phyloP scores from a whole-genome alignment of 2,888 invertebrate species.

The Danaus chrysippus region DNA sequence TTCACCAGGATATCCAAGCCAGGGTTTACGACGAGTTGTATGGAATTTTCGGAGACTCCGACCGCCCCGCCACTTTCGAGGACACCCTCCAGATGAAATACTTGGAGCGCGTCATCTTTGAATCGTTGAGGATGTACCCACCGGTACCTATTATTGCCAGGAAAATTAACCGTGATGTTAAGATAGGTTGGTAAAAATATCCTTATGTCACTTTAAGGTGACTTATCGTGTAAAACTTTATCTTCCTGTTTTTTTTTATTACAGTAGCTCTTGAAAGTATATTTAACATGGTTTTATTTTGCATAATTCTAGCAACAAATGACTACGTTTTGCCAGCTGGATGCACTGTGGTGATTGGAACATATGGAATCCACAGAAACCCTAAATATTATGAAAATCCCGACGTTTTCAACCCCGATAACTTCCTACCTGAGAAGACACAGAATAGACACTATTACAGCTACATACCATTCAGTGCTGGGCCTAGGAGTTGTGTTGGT shows the following conservation, averaged over 20 bases:
- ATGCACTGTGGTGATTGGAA: slow-evolving; percentile 82
- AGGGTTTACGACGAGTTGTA: slow-evolving; percentile 86
- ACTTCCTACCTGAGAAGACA: slow-evolving; percentile 87
- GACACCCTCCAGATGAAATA: slow-evolving; percentile 91
- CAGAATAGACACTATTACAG: slow-evolving; percentile 88
- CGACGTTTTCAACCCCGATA: slow-evolving; percentile 86
- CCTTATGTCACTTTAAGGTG: not conserved
- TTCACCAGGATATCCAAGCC: slow-evolving; percentile 88
- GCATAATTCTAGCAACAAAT: slow-evolving; percentile 73
- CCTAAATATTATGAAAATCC: slow-evolving; percentile 84
- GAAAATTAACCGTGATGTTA: slow-evolving; percentile 83
- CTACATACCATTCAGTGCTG: slow-evolving; percentile 89
- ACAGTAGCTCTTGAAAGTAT: not conserved
- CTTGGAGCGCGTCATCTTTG: slow-evolving; percentile 87
- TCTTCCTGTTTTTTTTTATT: not conserved
- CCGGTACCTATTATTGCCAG: slow-evolving; percentile 89
- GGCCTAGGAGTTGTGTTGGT: slow-evolving; percentile 89
- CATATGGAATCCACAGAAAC: slow-evolving; percentile 83
- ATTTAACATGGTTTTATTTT: slow-evolving; percentile 1
- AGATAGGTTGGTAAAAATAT: slow-evolving; percentile 71
- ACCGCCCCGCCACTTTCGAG: slow-evolving; percentile 86
- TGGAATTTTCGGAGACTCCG: slow-evolving; percentile 87
- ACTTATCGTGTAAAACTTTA: not conserved
- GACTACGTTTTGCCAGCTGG: slow-evolving; percentile 84
- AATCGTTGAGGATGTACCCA: slow-evolving; percentile 87